Percentiles rank a stretch among this genome's conserved stretches.
Conservation (phyloP, 2,113 vertebrate species). For the Trematocara stigmaticum region DNA sequence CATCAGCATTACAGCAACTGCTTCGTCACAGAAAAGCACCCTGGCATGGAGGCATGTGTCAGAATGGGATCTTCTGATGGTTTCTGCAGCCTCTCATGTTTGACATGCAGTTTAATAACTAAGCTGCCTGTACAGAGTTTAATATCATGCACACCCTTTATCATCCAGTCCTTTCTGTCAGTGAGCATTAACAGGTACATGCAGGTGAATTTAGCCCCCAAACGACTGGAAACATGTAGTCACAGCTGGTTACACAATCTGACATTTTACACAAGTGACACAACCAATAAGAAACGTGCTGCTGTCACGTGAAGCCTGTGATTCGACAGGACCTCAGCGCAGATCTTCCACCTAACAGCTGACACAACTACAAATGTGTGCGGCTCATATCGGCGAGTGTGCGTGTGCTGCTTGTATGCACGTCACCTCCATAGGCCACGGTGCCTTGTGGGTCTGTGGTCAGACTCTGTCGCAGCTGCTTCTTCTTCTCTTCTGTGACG, state of each 20-base stretch:
- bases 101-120: not conserved
- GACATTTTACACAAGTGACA: not conserved
- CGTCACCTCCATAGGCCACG: conserved; percentile 83
- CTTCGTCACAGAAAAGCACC: not conserved
- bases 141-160: rapidly evolving
- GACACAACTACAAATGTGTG: not conserved
- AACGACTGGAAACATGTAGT: not conserved
- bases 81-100: not conserved
- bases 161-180: not conserved
- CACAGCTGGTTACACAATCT: not conserved
- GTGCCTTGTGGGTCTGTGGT: conserved; percentile 84
- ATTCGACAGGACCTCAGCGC: conserved; percentile 23
- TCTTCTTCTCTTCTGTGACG: conserved; percentile 79
- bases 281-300: not conserved
- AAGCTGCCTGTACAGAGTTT: not conserved
- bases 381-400: not conserved
- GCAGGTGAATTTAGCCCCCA: not conserved
- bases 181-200: not conserved
- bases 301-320: not conserved
- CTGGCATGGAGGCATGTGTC: not conserved
- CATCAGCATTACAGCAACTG: not conserved
- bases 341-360: not conserved
- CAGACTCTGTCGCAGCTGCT: conserved; percentile 76
- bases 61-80: not conserved
- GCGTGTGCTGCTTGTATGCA: not conserved